Base-by-base conservation (phyloP, 2,113 vertebrate species). In the Brienomyrus brachyistius region DNA sequence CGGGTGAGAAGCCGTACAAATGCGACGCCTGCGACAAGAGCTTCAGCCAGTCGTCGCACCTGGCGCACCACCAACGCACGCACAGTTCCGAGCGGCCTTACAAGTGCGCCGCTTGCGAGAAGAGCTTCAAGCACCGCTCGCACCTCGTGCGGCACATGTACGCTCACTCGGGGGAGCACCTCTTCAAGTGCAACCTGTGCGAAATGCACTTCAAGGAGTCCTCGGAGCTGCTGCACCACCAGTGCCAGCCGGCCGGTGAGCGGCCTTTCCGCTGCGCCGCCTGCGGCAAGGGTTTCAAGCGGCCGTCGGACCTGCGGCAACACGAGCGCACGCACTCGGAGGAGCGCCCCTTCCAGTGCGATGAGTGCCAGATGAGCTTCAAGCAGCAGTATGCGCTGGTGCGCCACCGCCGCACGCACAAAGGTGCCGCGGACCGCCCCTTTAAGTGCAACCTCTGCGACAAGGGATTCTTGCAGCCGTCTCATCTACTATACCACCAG, bases 351-450 rank as follows among this genome's bases (percentile, higher is more conserved):
- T 99, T 98, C 94, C 98, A 99, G 95, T 99, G 98, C 3, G 98
- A 99, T 52, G 98, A 99, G 91, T 99, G 98, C 92, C 98, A 99
- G 94, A 99, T 99, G 98, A 98, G 98, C 94, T 99, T 99, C 95
- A 99, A 97, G 94, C 98, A 99, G 94, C 98, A 98, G 94, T 99
- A 98, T 0, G 97, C 98, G 0, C 96, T 99, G 1, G 97, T 98
- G 94, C 97, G 98, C 40, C 98, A 99, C 89, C 95, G 98, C 45
- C 98, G 98, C 93, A 99, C 97, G 0, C 98, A 99, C 95, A 99
- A 98, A 90, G 94, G 96, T 0, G 93, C 97, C 90, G 93, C 96
- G 89, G 93, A 97, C 93, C 94, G 94, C 11, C 94, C 96, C 2
- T 98, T 98, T 94, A 98, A 98, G 93, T 99, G 98, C 92, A 98